Conservation (phyloP, 1,140 invertebrate genomes). For the Periplaneta americana region DNA sequence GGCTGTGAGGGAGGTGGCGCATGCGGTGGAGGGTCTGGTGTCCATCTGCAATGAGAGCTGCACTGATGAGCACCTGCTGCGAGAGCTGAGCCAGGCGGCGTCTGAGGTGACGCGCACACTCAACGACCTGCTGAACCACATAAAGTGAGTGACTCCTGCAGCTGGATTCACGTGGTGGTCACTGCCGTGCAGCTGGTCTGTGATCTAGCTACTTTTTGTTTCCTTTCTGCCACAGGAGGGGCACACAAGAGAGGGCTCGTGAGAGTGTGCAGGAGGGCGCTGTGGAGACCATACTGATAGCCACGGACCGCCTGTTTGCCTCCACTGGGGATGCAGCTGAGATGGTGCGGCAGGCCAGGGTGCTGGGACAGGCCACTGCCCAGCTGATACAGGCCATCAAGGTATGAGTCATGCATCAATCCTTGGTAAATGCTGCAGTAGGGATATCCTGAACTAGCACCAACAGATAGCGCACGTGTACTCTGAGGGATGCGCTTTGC, state of each 20-base stretch:
- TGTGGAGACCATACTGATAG: conserved; percentile 85
- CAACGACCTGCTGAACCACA: conserved; percentile 86
- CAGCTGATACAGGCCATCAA: conserved; percentile 91
- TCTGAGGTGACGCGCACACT: conserved; percentile 84
- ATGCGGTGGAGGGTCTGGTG: conserved; percentile 87
- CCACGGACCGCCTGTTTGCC: conserved; percentile 84
- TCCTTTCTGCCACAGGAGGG: conserved; percentile 25
- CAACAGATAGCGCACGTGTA: too few relatives aligned
- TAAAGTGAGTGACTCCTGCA: conserved; percentile 49
- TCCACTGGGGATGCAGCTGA: conserved; percentile 80
- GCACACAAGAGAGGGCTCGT: conserved; percentile 40
- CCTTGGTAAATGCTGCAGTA: neutral
- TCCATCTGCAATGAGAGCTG: conserved; percentile 72
- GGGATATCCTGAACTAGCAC: too few relatives aligned
- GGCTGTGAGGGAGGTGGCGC: conserved; percentile 88
- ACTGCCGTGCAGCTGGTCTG: neutral
- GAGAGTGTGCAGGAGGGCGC: conserved; percentile 65
- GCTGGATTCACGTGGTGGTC: neutral
- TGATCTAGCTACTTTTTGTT: neutral
- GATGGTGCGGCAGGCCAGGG: conserved; percentile 91
- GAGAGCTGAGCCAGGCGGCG: conserved; percentile 79
- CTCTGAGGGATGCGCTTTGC: too few relatives aligned
- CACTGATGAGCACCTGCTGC: conserved; percentile 59
- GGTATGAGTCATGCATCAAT: conserved; percentile 33
- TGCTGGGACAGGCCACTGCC: conserved; percentile 89